Conservation (phyloP, 2,888 invertebrate genomes). For the Macaria notata region DNA sequence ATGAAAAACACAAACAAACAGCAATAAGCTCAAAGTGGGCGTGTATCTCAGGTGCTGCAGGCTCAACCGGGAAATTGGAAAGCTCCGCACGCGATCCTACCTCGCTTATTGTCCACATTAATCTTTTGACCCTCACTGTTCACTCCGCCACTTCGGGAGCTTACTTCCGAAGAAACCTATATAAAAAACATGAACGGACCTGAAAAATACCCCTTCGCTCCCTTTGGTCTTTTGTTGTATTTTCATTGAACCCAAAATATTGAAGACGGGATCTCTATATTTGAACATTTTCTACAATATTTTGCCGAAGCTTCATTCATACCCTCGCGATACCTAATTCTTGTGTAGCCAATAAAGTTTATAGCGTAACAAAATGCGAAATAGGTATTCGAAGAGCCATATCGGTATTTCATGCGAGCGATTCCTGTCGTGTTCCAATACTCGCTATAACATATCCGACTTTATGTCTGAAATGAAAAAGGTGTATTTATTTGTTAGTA, state of each 20-base stretch:
- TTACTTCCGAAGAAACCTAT: slow-evolving; percentile 30
- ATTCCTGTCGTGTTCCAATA: slow-evolving; percentile 26
- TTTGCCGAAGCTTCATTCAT: too few relatives aligned
- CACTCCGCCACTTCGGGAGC: slow-evolving; percentile 35
- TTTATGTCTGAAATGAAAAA: slow-evolving; percentile 22
- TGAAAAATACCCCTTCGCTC: neutral
- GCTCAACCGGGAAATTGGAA: slow-evolving; percentile 53
- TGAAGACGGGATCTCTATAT: neutral
- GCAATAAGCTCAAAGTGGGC: neutral
- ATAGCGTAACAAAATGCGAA: slow-evolving; percentile 5
- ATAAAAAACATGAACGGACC: slow-evolving; percentile 8
- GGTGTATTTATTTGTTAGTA: slow-evolving; percentile 24
- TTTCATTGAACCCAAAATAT: neutral
- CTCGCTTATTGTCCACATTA: slow-evolving; percentile 65
- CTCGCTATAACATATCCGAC: slow-evolving; percentile 22
- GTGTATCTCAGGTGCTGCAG: slow-evolving; percentile 50
- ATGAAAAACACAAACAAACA: too few relatives aligned
- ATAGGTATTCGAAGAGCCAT: slow-evolving; percentile 14
- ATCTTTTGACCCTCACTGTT: slow-evolving; percentile 53
- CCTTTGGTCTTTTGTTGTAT: neutral
- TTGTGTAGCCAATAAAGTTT: slow-evolving; percentile 2
- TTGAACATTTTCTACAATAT: neutral
- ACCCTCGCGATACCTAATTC: neutral
- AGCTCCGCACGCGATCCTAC: slow-evolving; percentile 49
- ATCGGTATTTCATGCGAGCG: slow-evolving; percentile 22